Evolutionary conservation across 2,797 vertebrate genomes (phyloP).

Genomic region (Peromyscus nudipes): DNA sequence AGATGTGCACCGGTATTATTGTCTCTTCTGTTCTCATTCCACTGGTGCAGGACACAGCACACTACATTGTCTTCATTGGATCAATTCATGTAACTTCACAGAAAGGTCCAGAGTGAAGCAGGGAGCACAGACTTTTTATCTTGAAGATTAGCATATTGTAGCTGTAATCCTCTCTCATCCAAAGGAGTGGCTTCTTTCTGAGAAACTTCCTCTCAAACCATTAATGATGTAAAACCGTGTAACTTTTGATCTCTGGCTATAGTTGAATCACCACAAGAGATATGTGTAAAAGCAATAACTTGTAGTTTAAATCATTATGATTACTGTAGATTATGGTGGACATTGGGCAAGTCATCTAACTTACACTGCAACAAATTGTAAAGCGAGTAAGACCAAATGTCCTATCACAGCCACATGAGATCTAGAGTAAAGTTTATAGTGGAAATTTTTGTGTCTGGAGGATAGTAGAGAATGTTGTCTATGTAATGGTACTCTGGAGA

Average conservation of each 20-base stretch:
- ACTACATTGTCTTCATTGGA: not conserved
- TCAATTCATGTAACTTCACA: not conserved
- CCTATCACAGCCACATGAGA: not conserved
- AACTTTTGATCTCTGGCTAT: not conserved
- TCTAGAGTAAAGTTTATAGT: not conserved
- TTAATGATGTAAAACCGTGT: not conserved
- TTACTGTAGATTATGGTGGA: not conserved
- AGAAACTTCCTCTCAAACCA: not conserved
- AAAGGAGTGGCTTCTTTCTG: not conserved
- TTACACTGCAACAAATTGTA: not conserved
- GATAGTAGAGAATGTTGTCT: not conserved
- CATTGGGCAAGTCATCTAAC: not conserved
- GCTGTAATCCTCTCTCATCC: not conserved
- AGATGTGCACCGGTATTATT: not conserved
- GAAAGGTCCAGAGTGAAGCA: not conserved
- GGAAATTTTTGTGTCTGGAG: not conserved
- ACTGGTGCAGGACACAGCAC: not conserved
- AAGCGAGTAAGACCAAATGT: not conserved
- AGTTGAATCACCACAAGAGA: not conserved
- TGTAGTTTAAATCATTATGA: not conserved
- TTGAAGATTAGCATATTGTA: not conserved
- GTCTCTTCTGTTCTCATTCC: not conserved
- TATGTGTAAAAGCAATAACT: not conserved
- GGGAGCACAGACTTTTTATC: not conserved
- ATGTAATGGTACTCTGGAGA: not conserved